Conservation (phyloP, 2,113 vertebrate genomes). For the Bathybates hornii region DNA sequence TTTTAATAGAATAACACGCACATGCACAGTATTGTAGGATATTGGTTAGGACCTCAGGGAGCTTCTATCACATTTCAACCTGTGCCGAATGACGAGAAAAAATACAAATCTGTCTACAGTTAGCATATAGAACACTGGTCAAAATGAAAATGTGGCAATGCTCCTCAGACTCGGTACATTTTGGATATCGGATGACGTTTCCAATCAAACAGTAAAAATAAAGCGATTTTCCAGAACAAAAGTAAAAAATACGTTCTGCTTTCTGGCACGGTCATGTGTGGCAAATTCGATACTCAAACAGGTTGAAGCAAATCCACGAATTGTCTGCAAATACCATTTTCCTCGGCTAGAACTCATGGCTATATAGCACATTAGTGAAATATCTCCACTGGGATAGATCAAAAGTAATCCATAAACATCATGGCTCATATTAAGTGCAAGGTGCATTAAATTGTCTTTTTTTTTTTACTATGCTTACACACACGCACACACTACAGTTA, state of each 20-base stretch:
- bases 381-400: slow-evolving; percentile 19
- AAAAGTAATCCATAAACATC: slow-evolving; percentile 29
- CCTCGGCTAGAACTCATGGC: not conserved
- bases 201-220: not conserved
- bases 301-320: slow-evolving; percentile 17
- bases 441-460: slow-evolving; percentile 14
- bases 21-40: not conserved
- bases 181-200: not conserved
- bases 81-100: not conserved
- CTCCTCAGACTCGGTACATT: not conserved
- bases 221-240: slow-evolving; percentile 4
- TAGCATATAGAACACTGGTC: not conserved
- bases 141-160: not conserved
- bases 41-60: not conserved
- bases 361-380: slow-evolving; percentile 21
- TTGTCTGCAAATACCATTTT: slow-evolving; percentile 43
- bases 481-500: not conserved
- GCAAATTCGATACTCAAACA: slow-evolving; percentile 10
- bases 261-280: slow-evolving; percentile 8
- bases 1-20: not conserved
- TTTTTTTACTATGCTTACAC: not conserved
- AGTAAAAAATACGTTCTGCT: not conserved
- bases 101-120: not conserved
- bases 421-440: slow-evolving; percentile 15
- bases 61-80: not conserved